A percentile compares a stretch with the other conserved stretches of the same genome.
phyloP scores from a whole-genome alignment of 2,797 vertebrate species.

The Rhynchotus rufescens region DNA sequence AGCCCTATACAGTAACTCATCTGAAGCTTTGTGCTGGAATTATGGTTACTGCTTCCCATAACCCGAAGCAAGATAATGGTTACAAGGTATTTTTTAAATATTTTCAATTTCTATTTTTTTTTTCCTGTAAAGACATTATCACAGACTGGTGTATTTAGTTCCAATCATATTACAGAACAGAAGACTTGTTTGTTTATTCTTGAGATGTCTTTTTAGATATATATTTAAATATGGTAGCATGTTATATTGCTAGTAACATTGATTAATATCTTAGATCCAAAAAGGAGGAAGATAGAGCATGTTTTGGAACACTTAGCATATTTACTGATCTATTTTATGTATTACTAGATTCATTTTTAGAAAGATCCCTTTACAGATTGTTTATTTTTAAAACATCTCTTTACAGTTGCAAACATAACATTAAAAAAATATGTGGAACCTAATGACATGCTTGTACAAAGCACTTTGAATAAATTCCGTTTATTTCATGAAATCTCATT shows the following conservation, averaged over 20 bases:
- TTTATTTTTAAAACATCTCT: not conserved
- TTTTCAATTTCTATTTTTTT: not conserved
- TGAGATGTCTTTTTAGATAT: not conserved
- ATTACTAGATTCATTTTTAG: not conserved
- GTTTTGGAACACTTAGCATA: not conserved
- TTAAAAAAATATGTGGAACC: not conserved
- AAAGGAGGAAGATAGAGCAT: not conserved
- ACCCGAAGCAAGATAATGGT: slow-evolving; percentile 97
- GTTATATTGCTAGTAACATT: not conserved
- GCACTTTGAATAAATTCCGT: not conserved
- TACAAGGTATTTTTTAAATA: slow-evolving; percentile 88
- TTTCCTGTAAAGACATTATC: not conserved
- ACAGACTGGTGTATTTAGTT: not conserved
- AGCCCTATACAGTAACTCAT: slow-evolving; percentile 93
- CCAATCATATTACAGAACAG: not conserved
- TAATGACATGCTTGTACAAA: not conserved
- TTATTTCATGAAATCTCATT: not conserved
- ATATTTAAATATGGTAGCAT: not conserved
- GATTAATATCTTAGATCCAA: not conserved
- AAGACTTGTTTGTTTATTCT: not conserved
- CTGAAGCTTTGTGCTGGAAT: slow-evolving; percentile 93
- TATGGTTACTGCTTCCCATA: slow-evolving; percentile 98
- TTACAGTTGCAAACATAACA: not conserved
- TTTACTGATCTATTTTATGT: not conserved
- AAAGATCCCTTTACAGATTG: not conserved